phyloP scores from a whole-genome alignment of 1,140 invertebrate species.

The Globodera rostochiensis region DNA sequence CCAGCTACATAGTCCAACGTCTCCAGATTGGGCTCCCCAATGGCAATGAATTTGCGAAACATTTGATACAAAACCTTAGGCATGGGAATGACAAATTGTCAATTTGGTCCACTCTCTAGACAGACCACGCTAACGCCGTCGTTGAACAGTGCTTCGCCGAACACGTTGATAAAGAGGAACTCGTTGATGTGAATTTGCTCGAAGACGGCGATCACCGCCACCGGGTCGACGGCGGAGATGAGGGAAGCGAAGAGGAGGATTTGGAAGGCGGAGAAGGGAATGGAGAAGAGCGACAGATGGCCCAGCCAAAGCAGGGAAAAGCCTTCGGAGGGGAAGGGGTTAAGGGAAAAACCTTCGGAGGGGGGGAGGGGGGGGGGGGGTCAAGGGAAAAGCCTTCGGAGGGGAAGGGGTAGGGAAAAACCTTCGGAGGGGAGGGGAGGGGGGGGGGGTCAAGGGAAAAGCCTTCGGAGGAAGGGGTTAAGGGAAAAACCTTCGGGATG shows the following conservation, averaged over 20 bases:
- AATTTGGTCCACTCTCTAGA: neutral
- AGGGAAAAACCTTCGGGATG: slow-evolving; percentile 48
- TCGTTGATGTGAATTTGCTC: slow-evolving; percentile 79
- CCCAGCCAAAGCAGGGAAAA: slow-evolving; percentile 43
- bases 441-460: too few species aligned
- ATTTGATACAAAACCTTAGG: slow-evolving; percentile 81
- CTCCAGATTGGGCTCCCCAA: slow-evolving; percentile 58
- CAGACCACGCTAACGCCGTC: slow-evolving; percentile 72
- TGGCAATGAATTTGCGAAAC: slow-evolving; percentile 82
- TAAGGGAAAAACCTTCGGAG: slow-evolving; percentile 14
- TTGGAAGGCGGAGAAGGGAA: slow-evolving; percentile 71
- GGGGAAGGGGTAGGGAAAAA: neutral
- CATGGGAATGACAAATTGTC: neutral
- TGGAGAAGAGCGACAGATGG: slow-evolving; percentile 49
- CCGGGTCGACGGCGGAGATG: slow-evolving; percentile 97
- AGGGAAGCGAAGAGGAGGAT: slow-evolving; percentile 90
- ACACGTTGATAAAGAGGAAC: slow-evolving; percentile 77
- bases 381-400: neutral
- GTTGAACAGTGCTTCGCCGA: slow-evolving; percentile 49
- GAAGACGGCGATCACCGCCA: slow-evolving; percentile 74
- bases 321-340: slow-evolving; percentile 23
- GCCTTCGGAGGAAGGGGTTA: neutral
- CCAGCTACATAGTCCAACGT: slow-evolving; percentile 77
- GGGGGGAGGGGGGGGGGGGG: neutral
- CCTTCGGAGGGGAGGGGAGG: too few species aligned